Evolutionary conservation across 2,797 vertebrate species (phyloP).

Genomic region (Rhabdomys pumilio): DNA sequence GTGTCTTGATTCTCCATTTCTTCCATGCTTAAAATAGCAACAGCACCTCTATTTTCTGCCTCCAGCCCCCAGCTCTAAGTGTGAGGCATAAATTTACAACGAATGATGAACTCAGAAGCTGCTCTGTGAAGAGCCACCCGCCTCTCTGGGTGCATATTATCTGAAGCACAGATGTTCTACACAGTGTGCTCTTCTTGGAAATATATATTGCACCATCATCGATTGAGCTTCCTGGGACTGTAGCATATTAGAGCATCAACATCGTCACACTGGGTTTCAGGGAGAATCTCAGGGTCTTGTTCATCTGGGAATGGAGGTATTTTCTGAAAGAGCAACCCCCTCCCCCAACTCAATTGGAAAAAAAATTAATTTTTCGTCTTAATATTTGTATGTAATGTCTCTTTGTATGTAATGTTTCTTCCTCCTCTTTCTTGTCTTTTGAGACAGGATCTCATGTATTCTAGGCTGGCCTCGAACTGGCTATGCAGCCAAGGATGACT

Average conservation of each 20-base stretch:
- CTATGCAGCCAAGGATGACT: background rate
- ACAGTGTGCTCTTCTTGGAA: slow-evolving; percentile 37
- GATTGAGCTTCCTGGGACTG: slow-evolving; percentile 17
- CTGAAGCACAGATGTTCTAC: slow-evolving; percentile 64
- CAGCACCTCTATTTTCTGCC: slow-evolving; percentile 8
- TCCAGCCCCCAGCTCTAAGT: background rate
- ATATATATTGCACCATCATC: slow-evolving; percentile 24
- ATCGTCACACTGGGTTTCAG: background rate
- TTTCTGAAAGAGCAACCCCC: background rate
- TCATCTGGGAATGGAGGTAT: slow-evolving; percentile 6
- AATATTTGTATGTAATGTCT: background rate
- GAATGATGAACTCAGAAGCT: background rate
- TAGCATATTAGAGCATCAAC: background rate
- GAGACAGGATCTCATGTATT: background rate
- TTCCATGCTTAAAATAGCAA: background rate
- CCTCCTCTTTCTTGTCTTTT: background rate
- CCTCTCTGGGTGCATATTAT: background rate
- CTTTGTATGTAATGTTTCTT: too few relatives aligned
- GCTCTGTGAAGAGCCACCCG: background rate
- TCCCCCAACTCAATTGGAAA: background rate
- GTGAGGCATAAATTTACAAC: slow-evolving; percentile 48
- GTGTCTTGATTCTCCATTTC: background rate
- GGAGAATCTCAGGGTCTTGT: background rate
- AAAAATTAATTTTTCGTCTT: slow-evolving; percentile 33
- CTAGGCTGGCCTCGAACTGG: background rate